Conservation (phyloP, 2,797 vertebrate genomes). For the Iguana delicatissima region DNA sequence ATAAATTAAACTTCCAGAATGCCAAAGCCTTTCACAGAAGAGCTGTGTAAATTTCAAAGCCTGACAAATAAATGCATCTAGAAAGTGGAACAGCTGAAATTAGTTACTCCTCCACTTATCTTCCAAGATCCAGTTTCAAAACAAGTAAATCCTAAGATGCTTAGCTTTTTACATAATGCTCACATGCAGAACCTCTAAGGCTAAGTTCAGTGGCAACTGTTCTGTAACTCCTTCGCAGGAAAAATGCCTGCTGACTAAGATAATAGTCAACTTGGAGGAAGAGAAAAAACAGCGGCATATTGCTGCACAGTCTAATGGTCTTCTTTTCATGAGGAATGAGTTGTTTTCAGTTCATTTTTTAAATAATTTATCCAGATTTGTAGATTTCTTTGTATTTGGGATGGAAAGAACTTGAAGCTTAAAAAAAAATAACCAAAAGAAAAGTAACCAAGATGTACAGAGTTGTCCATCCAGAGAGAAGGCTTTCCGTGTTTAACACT, state of each 20-base stretch:
- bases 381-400: background rate
- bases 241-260: background rate
- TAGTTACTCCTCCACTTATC: conserved; percentile 24
- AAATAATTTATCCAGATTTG: background rate
- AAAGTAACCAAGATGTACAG: background rate
- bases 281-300: background rate
- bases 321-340: background rate
- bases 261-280: background rate
- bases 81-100: conserved; percentile 40
- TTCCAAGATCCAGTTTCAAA: conserved; percentile 27
- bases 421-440: background rate
- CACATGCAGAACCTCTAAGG: background rate
- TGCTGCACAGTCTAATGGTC: background rate
- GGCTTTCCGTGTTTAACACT: background rate
- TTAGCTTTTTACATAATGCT: conserved; percentile 23
- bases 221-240: background rate
- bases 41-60: conserved; percentile 42
- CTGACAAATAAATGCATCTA: conserved; percentile 27
- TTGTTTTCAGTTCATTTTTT: background rate
- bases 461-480: background rate
- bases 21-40: conserved; percentile 4
- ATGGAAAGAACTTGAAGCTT: background rate
- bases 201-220: conserved; percentile 25
- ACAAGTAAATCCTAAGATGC: conserved; percentile 16
- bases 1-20: conserved; percentile 35